Evolutionary conservation across 2,113 vertebrate genomes (phyloP), one percentile per base, ranked within the genome.

Genomic region (Electrona antarctica): DNA sequence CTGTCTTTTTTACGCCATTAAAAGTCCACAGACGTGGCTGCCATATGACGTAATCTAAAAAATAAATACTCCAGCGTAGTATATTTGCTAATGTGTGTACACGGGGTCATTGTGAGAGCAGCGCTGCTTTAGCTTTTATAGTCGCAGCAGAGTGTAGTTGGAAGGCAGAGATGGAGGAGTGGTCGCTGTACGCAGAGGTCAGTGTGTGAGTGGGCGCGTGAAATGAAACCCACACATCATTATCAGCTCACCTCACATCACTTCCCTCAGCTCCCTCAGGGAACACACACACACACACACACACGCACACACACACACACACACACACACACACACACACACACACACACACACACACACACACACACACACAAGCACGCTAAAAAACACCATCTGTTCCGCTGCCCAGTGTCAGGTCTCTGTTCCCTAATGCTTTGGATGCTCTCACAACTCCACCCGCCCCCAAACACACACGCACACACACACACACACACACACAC

Each of bases 171-270:
- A 66, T 69, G 67, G 77, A 67, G 64, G 8, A 28, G 13, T 14
- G 13, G 45, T 29, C 11, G 12, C 7, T 11, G 21, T 41, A 79
- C 77, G 14, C 4, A 65, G 51, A 67, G 48, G 33, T 29, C 10
- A 10, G 8, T 13, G 29, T 41, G 28, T 69, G 78, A 81, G 78
- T 74, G 11, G 58, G 72, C 67, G 65, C 54, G 69, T 60, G 46
- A 87, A 87, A 89, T 87, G 85, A 86, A 83, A 83, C 71, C 81
- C 70, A 78, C 81, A 65, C 77, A 88, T 87, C 81, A 60, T 87
- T 12, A 63, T 82, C 86, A 85, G 78, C 79, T 88, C 86, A 84
- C 81, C 86, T 87, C 84, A 84, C 82, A 79, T 85, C 82, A 74
- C 84, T 82, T 81, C 77, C 55, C 80, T 82, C 70, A 63, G 83